Base-by-base conservation (phyloP, 2,797 vertebrate genomes). In the Graptemys geographica region DNA sequence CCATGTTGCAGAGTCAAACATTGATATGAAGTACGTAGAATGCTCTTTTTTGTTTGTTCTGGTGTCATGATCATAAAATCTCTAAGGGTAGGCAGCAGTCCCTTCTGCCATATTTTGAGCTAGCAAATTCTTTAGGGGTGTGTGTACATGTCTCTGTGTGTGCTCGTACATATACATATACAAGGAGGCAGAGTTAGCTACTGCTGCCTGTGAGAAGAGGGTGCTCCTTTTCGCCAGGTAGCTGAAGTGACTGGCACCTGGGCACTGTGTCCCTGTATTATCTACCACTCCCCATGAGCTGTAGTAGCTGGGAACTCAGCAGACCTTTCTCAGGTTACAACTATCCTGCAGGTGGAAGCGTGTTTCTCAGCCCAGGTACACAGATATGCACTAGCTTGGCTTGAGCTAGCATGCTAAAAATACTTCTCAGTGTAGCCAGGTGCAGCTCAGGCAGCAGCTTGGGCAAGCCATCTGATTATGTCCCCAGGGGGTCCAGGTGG, bases 1-100 rank as follows among this genome's bases (percentile, higher is more conserved):
- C 41, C 79, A 72, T 78, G 86, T 47, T 65, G 4, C 59, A 74
- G 57, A 62, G 62, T 87, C 55, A 89, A 89, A 87, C 55, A n/a
- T 41, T 49, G 16, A 7, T 0, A 0, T 69, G 62, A 69, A 69
- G 8, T 33, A 37, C 18, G 33, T 31, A 51, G 47, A 55, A 12
- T 8, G 33, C 33, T 8, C 65, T 69, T 37, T 69, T n/a, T 52
- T 11, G n/a, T 83, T 51, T 83, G 59, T 69, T 83, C 47, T 27
- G 59, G 13, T 37, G 11, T 9, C 5, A 0, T 25, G 47, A 62
- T 23, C 56, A 62, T 49, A 9, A 49, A 47, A 33, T 52, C 47
- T 83, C 21, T 57, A 49, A 62, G 11, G 33, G 27, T 52, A 62
- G 82, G 49, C 47, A 11, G 16, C 13, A 21, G 65, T 69, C n/a